Evolutionary conservation across 2,797 vertebrate species (phyloP).

Genomic region (Chaetodon trifasciatus): DNA sequence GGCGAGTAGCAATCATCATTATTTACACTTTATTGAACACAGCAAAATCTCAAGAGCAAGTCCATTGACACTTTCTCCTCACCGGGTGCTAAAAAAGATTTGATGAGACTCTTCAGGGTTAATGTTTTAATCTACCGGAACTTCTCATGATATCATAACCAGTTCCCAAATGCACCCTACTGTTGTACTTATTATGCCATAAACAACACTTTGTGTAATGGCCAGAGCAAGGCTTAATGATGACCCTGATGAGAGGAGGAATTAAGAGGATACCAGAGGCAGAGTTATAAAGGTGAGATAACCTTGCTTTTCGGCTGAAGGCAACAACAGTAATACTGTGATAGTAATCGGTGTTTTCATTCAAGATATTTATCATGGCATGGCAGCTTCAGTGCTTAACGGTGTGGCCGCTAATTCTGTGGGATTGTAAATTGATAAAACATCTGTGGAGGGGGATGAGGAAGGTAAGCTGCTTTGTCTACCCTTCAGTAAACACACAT

Average conservation of each 20-base stretch:
- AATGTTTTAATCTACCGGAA: slow-evolving; percentile 34
- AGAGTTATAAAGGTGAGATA: slow-evolving; percentile 49
- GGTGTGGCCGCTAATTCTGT: slow-evolving; percentile 65
- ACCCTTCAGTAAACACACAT: slow-evolving; percentile 59
- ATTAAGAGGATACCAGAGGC: slow-evolving; percentile 48
- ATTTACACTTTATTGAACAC: slow-evolving; percentile 24
- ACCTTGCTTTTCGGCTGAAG: slow-evolving; percentile 55
- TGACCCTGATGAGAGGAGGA: slow-evolving; percentile 55
- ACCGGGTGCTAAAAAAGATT: background rate
- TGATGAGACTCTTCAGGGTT: slow-evolving; percentile 36
- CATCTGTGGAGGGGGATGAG: slow-evolving; percentile 31
- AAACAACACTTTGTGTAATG: slow-evolving; percentile 55
- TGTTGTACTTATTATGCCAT: slow-evolving; percentile 39
- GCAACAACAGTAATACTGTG: slow-evolving; percentile 44
- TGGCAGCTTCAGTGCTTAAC: slow-evolving; percentile 56
- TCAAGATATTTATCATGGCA: slow-evolving; percentile 62
- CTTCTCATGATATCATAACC: slow-evolving; percentile 37
- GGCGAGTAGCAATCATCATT: slow-evolving; percentile 1
- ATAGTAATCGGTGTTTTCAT: slow-evolving; percentile 71
- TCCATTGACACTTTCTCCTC: background rate
- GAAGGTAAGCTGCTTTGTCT: slow-evolving; percentile 62
- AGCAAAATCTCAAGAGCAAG: slow-evolving; percentile 11
- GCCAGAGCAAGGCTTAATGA: slow-evolving; percentile 41
- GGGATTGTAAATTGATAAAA: slow-evolving; percentile 63
- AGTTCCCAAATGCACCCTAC: slow-evolving; percentile 40